phyloP scores from a whole-genome alignment of 1,140 invertebrate species.

The Halyomorpha halys region DNA sequence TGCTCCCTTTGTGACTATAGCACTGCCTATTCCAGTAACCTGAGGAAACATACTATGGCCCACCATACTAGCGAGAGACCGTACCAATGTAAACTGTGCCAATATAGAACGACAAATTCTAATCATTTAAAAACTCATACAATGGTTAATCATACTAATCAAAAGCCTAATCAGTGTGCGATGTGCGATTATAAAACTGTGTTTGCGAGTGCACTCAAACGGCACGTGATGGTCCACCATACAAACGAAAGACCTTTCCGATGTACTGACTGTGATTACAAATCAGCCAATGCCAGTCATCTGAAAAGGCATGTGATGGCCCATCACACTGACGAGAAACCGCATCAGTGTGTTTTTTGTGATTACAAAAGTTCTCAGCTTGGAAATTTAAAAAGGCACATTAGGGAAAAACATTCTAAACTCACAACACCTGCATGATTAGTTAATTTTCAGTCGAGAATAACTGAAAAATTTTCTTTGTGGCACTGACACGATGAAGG shows the following conservation, averaged over 20 bases:
- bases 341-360: background rate
- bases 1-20: constrained; percentile 1
- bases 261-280: background rate
- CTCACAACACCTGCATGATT: too few species aligned
- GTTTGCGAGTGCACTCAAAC: background rate
- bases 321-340: background rate
- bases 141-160: background rate
- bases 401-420: background rate
- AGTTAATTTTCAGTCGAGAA: too few species aligned
- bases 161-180: background rate
- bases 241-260: background rate
- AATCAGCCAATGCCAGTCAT: background rate
- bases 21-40: background rate
- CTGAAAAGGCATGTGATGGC: background rate
- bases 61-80: background rate
- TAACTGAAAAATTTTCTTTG: too few species aligned
- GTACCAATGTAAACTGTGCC: background rate
- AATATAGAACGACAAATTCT: background rate
- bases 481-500: too few species aligned
- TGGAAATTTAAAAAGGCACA: background rate
- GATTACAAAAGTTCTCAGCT: background rate
- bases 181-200: background rate
- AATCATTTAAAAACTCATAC: background rate
- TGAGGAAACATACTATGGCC: background rate
- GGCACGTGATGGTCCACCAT: background rate